A percentile compares a stretch with the other conserved stretches of the same genome.
phyloP scores from a whole-genome alignment of 2,113 vertebrate genomes.

The Actenoides hombroni region DNA sequence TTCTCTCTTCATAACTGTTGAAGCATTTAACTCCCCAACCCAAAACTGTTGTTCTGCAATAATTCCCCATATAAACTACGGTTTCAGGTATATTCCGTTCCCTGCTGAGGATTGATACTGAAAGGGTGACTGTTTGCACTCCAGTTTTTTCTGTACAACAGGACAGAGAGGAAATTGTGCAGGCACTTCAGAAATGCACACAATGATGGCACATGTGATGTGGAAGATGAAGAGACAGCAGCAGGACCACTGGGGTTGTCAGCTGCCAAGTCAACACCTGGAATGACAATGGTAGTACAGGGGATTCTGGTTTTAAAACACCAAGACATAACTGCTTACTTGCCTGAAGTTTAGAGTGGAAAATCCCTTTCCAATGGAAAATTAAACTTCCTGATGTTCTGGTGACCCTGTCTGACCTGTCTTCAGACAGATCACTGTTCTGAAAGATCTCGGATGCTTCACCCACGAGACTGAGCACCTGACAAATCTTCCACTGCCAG shows the following conservation, averaged over 20 bases:
- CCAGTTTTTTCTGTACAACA: background rate
- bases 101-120: background rate
- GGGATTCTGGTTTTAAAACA: background rate
- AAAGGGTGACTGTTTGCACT: rapidly evolving
- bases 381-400: background rate
- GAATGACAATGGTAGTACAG: background rate
- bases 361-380: background rate
- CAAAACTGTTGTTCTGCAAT: background rate
- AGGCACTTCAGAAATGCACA: background rate
- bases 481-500: background rate
- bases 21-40: background rate
- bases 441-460: background rate
- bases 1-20: background rate
- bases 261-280: background rate
- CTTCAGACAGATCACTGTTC: background rate
- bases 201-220: rapidly evolving
- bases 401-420: background rate
- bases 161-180: background rate
- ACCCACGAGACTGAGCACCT: background rate
- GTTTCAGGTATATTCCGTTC: background rate
- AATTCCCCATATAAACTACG: background rate
- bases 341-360: background rate
- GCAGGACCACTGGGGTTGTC: background rate
- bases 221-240: background rate
- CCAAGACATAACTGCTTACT: background rate